Percentiles rank a stretch among this genome's conserved stretches.
phyloP scores from a whole-genome alignment of 2,888 invertebrate species.

The Portevinia maculata region DNA sequence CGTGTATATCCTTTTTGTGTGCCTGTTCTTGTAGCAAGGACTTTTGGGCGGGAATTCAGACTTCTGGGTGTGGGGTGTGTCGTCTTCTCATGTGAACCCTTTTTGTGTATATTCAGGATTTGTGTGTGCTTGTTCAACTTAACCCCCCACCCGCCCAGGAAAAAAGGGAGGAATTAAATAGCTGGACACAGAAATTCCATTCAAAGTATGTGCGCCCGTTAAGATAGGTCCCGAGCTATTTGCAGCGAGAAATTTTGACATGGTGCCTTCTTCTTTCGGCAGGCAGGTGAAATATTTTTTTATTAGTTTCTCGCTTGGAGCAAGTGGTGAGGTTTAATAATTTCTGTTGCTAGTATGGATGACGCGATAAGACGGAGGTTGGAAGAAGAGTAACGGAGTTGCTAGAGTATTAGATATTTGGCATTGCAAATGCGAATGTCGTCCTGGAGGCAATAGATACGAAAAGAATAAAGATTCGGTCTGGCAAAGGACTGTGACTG shows the following conservation, averaged over 20 bases:
- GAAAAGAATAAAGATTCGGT: too few species aligned
- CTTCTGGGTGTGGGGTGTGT: slow-evolving; percentile 25
- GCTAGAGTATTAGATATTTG: too few species aligned
- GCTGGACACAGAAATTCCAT: slow-evolving; percentile 50
- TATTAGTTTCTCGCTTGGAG: slow-evolving; percentile 28
- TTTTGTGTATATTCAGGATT: slow-evolving; percentile 7
- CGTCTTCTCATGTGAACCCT: slow-evolving; percentile 48
- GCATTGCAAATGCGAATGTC: too few species aligned
- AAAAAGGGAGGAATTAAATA: slow-evolving; percentile 10
- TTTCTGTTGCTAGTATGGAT: not conserved
- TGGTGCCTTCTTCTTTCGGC: slow-evolving; percentile 7
- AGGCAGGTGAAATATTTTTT: slow-evolving; percentile 31
- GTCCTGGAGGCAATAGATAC: too few species aligned
- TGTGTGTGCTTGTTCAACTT: not conserved
- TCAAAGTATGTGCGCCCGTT: not conserved
- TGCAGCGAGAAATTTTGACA: slow-evolving; percentile 29
- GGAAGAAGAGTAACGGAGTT: too few species aligned
- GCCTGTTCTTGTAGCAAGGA: not conserved
- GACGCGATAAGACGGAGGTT: too few species aligned
- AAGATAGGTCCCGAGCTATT: not conserved
- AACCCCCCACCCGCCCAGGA: not conserved
- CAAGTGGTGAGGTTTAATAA: slow-evolving; percentile 1
- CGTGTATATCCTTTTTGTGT: slow-evolving; percentile 15
- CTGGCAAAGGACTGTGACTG: too few species aligned
- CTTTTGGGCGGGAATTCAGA: slow-evolving; percentile 13